Percentiles rank a stretch among this genome's conserved stretches.
Evolutionary conservation across 2,797 vertebrate genomes (phyloP).

Genomic region (Pipistrellus pygmaeus): DNA sequence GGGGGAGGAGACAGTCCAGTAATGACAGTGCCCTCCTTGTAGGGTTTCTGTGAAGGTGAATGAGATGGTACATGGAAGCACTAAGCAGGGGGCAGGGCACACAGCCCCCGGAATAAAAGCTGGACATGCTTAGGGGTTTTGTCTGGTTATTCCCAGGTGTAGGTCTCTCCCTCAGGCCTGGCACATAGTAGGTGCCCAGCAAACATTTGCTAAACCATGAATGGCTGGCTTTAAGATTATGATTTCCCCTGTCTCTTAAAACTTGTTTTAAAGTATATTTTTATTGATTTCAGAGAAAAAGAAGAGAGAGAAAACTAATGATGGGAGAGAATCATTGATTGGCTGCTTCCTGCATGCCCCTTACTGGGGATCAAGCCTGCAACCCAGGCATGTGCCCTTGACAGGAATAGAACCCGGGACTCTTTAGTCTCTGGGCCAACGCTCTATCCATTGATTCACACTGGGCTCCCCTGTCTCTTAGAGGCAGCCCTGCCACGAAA

Average conservation of each 20-base stretch:
- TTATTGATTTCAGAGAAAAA: no score
- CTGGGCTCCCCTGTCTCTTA: background rate
- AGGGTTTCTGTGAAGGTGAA: background rate
- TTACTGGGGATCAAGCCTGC: no score
- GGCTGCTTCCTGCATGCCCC: no score
- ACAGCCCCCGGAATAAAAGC: background rate
- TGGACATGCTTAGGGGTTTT: no score
- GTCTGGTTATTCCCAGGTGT: background rate
- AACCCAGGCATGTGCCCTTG: no score
- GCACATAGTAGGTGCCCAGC: background rate
- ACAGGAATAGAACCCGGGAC: no score
- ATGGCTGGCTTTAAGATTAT: background rate
- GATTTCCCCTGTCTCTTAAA: background rate
- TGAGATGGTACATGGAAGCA: fast-evolving
- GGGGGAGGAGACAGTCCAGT: fast-evolving
- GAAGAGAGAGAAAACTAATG: no score
- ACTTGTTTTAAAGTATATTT: no score
- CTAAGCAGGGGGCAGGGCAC: fast-evolving
- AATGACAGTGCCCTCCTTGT: fast-evolving
- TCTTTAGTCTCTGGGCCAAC: no score
- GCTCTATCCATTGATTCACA: no score
- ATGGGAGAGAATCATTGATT: no score
- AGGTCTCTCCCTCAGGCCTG: background rate
- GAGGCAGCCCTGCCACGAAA: background rate
- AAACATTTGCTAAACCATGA: fast-evolving